Conservation (phyloP, 2,888 invertebrate genomes). For the Archaeoteleia sp. region DNA sequence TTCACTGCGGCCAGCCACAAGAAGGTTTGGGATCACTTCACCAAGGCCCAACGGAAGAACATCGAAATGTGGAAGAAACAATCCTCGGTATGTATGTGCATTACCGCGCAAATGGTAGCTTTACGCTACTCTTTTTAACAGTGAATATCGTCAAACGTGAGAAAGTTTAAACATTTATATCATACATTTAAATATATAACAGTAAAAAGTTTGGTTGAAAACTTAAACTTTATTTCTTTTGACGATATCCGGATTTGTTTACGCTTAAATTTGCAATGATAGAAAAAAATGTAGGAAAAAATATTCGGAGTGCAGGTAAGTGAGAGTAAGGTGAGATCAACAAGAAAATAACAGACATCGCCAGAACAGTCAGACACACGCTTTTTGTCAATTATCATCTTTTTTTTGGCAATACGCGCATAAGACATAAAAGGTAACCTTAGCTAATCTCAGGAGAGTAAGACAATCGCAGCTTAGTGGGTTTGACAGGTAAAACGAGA, state of each 20-base stretch:
- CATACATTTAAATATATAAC: too few species aligned
- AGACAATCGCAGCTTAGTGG: conserved; percentile 44
- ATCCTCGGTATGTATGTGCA: conserved; percentile 85
- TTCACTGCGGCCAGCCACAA: conserved; percentile 96
- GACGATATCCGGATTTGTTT: too few species aligned
- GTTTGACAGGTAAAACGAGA: conserved; percentile 50
- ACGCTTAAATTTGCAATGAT: too few species aligned
- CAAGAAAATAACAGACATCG: conserved; percentile 20
- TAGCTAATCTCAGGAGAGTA: conserved; percentile 30
- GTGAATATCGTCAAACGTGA: conserved; percentile 3
- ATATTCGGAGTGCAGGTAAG: conserved; percentile 39
- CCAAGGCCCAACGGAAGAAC: conserved; percentile 99
- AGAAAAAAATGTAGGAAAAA: background rate
- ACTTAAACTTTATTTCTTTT: too few species aligned
- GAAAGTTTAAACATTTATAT: too few species aligned
- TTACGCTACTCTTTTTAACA: conserved; percentile 26
- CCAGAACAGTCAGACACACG: conserved; percentile 54
- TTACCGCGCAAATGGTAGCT: conserved; percentile 38
- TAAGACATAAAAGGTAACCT: conserved; percentile 42
- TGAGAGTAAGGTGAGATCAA: conserved; percentile 12
- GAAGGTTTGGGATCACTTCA: conserved; percentile 99
- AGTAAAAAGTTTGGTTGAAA: too few species aligned
- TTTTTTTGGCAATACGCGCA: conserved; percentile 36
- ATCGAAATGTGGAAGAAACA: conserved; percentile 98
- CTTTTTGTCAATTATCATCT: conserved; percentile 49